Conservation (phyloP, 2,888 invertebrate species). For the Trisateles emortualis region DNA sequence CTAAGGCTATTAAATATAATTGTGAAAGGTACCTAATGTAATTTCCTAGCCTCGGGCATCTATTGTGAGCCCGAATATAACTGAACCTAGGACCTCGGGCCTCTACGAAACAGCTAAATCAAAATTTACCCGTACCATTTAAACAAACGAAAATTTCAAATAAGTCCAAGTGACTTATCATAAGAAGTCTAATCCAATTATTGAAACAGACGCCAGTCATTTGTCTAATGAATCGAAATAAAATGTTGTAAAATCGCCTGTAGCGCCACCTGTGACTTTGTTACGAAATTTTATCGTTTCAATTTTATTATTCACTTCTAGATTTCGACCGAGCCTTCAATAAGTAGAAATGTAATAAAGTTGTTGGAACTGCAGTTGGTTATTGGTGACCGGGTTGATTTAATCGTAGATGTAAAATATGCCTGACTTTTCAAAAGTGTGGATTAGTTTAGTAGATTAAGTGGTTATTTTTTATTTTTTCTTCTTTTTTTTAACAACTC, state of each 20-base stretch:
- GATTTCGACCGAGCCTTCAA: slow-evolving; percentile 14
- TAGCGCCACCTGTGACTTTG: slow-evolving; percentile 39
- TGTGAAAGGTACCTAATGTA: too few relatives aligned
- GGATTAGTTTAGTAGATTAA: too few relatives aligned
- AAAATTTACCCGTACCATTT: too few relatives aligned
- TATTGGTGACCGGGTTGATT: slow-evolving; percentile 1
- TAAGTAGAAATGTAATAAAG: slow-evolving; percentile 10
- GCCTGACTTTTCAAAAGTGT: background rate
- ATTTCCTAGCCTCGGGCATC: too few relatives aligned
- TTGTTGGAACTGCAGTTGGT: slow-evolving; percentile 7
- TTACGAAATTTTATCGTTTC: slow-evolving; percentile 36
- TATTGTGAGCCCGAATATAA: too few relatives aligned
- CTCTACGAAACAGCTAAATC: too few relatives aligned
- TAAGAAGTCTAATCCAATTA: slow-evolving; percentile 51
- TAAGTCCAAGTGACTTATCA: slow-evolving; percentile 24
- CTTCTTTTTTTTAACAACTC: too few relatives aligned
- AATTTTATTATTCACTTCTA: slow-evolving; percentile 37
- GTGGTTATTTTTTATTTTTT: too few relatives aligned
- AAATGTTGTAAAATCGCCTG: slow-evolving; percentile 37
- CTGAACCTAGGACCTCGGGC: too few relatives aligned
- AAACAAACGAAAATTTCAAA: slow-evolving; percentile 26
- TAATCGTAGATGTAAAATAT: background rate
- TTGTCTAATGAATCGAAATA: slow-evolving; percentile 57
- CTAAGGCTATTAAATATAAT: too few relatives aligned
- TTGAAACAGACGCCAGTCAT: slow-evolving; percentile 51